Conservation (phyloP, 2,797 vertebrate species). For the Scomberomorus guttatus region DNA sequence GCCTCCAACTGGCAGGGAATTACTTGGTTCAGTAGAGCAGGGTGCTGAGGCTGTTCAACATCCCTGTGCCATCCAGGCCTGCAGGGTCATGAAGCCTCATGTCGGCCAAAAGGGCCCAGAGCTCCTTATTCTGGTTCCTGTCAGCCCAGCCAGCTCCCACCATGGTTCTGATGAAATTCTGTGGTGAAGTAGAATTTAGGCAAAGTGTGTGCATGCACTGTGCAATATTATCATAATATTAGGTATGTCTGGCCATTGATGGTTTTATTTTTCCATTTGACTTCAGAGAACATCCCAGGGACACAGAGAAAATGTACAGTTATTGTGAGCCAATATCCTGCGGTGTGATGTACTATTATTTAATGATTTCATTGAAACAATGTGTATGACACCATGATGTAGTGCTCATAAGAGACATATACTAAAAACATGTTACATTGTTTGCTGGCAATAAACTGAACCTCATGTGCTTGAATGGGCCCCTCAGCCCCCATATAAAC, state of each 20-base stretch:
- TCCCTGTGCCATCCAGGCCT: constrained; percentile 62
- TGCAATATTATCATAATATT: constrained; percentile 30
- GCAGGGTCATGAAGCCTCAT: constrained; percentile 55
- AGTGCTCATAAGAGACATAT: constrained; percentile 46
- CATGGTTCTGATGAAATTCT: constrained; percentile 44
- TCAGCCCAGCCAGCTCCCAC: constrained; percentile 52
- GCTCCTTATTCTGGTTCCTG: constrained; percentile 66
- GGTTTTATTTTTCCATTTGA: constrained; percentile 37
- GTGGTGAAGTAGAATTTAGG: constrained; percentile 20
- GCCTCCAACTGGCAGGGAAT: constrained; percentile 79
- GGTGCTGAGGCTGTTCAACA: constrained; percentile 66
- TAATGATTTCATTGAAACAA: constrained; percentile 46
- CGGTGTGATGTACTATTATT: constrained; percentile 37
- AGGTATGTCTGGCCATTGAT: constrained; percentile 7
- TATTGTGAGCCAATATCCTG: constrained; percentile 38
- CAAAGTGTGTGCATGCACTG: constrained; percentile 2
- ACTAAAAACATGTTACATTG: constrained; percentile 44
- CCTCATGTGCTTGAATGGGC: constrained; percentile 55
- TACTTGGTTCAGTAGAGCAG: constrained; percentile 81
- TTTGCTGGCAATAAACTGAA: constrained; percentile 51
- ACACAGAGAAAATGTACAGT: constrained; percentile 12
- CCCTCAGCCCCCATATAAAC: constrained; percentile 55
- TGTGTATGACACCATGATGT: constrained; percentile 26
- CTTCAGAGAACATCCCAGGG: constrained; percentile 19
- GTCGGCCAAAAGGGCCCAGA: constrained; percentile 53